phyloP scores from a whole-genome alignment of 2,888 invertebrate genomes.

The Eilema sororculum region DNA sequence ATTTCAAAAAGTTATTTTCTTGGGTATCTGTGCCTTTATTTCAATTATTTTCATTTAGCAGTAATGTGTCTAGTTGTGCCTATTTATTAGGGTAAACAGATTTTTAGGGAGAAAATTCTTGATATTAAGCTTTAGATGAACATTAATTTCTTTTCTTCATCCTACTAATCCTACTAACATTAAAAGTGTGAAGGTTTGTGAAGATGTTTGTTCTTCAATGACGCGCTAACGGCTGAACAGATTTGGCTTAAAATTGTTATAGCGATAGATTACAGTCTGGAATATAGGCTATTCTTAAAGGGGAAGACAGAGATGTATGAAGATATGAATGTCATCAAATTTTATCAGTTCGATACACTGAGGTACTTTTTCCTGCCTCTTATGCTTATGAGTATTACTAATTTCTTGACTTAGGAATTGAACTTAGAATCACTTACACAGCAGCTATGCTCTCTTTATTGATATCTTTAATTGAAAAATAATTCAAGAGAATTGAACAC shows the following conservation, averaged over 20 bases:
- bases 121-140: neutral
- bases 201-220: too few species aligned
- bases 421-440: neutral
- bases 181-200: too few species aligned
- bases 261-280: too few species aligned
- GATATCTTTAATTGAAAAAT: neutral
- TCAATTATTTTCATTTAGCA: neutral
- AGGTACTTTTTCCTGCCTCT: neutral
- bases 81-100: neutral
- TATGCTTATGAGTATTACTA: neutral
- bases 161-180: too few species aligned
- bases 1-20: neutral
- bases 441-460: neutral
- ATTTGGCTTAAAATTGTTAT: too few species aligned
- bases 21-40: neutral
- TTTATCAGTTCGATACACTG: neutral
- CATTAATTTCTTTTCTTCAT: too few species aligned
- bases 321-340: neutral
- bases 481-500: neutral
- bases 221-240: too few species aligned
- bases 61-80: neutral
- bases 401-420: neutral
- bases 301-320: neutral
- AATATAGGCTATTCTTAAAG: neutral
- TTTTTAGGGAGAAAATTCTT: neutral